These are phyloP conservation scores for Parauchenoglanis ngamensis DNA, from an alignment of 2,797 vertebrate species.

Conservation along the genomic window DNA sequence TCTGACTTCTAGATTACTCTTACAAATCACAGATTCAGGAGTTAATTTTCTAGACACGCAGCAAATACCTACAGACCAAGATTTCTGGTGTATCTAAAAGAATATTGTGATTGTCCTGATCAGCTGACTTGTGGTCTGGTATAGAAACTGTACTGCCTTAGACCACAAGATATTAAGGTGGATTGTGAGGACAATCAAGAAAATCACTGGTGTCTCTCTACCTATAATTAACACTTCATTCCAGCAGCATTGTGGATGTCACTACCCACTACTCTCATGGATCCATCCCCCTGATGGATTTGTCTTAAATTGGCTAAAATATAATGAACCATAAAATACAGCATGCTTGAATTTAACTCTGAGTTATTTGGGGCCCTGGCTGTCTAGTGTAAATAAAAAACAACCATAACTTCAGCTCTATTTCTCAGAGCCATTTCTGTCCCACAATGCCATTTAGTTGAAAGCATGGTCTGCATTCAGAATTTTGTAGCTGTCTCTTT, in stretches of 20 bases:
- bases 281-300: background rate
- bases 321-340: background rate
- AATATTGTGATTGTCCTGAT: background rate
- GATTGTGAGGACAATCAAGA: background rate
- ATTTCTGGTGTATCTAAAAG: background rate
- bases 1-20: background rate
- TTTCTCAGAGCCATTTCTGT: background rate
- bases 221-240: background rate
- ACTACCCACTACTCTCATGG: background rate
- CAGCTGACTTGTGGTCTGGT: background rate
- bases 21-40: background rate
- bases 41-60: background rate
- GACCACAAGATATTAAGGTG: background rate
- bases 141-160: background rate
- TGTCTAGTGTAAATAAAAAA: background rate
- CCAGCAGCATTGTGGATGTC: background rate
- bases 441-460: background rate
- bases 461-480: background rate
- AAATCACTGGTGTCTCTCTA: background rate
- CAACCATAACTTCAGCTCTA: background rate
- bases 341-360: background rate
- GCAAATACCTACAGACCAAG: background rate
- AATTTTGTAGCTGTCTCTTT: slow-evolving; percentile 7
- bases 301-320: background rate
- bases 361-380: background rate